A percentile compares a stretch with the other conserved stretches of the same genome.
These are phyloP conservation scores for Sebastes oblongus DNA, from an alignment of 2,797 vertebrate genomes.

Conservation along the genomic window DNA sequence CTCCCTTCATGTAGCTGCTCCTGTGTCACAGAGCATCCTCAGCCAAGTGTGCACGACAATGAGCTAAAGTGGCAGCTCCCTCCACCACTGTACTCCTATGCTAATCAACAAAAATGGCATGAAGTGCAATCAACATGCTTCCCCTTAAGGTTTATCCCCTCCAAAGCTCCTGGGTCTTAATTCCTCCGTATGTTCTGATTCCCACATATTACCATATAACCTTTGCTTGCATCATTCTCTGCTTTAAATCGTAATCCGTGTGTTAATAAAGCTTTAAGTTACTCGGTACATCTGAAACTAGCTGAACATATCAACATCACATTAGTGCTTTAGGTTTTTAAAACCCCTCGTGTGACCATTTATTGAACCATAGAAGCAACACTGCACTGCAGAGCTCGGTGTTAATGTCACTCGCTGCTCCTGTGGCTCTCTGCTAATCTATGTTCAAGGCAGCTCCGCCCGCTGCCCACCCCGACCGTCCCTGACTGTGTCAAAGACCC, in stretches of 20 bases:
- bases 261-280: conserved; percentile 44
- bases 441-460: conserved; percentile 50
- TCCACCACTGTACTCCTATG: conserved; percentile 14
- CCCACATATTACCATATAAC: conserved; percentile 24
- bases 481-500: conserved; percentile 46
- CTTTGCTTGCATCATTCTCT: conserved; percentile 15
- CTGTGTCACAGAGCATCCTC: conserved; percentile 36
- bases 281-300: conserved; percentile 19
- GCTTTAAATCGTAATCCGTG: conserved; percentile 18
- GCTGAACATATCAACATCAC: conserved; percentile 45
- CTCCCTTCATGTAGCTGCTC: conserved; percentile 18
- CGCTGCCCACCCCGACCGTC: conserved; percentile 35
- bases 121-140: conserved; percentile 33
- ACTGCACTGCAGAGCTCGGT: conserved; percentile 16
- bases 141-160: conserved; percentile 37
- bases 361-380: neutral
- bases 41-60: conserved; percentile 25
- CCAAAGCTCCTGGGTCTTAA: conserved; percentile 17
- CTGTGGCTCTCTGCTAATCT: conserved; percentile 46
- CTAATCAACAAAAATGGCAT: conserved; percentile 49
- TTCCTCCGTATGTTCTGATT: conserved; percentile 10
- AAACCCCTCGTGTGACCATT: conserved; percentile 4
- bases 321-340: conserved; percentile 17
- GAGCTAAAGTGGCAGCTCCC: conserved; percentile 35
- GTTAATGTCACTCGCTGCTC: conserved; percentile 27